Conservation (phyloP, 2,888 invertebrate species). For the Autographa pulchrina region DNA sequence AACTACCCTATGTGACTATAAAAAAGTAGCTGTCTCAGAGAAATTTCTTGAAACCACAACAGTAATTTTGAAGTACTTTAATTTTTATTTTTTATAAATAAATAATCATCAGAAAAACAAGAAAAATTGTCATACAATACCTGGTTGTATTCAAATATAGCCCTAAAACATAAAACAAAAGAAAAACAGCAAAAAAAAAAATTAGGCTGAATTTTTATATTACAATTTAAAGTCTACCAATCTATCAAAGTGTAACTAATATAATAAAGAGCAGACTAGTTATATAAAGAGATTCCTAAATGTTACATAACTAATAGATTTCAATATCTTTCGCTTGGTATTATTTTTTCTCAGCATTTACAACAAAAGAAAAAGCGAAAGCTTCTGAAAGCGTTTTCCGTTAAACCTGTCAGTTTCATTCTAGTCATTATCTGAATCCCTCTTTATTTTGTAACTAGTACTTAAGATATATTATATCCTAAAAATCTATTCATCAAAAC, state of each 20-base stretch:
- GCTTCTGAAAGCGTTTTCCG: constrained; percentile 47
- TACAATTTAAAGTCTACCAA: background rate
- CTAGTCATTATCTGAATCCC: constrained; percentile 41
- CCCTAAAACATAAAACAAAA: background rate
- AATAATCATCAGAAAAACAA: no score
- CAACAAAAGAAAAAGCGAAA: constrained; percentile 50
- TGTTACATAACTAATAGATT: constrained; percentile 27
- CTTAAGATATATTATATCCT: background rate
- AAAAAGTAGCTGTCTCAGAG: no score
- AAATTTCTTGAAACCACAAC: no score
- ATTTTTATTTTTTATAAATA: no score
- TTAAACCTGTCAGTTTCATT: constrained; percentile 56
- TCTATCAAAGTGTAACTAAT: constrained; percentile 15
- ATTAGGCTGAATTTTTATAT: background rate
- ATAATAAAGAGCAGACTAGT: constrained; percentile 20
- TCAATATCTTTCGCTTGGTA: constrained; percentile 30
- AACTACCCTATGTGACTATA: no score
- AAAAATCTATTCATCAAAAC: no score
- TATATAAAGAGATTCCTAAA: constrained; percentile 16
- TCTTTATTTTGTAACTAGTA: constrained; percentile 48
- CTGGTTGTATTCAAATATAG: no score
- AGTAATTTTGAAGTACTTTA: no score
- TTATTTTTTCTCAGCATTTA: constrained; percentile 40
- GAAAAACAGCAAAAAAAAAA: background rate
- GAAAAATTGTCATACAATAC: no score